Evolutionary conservation across 2,113 vertebrate species (phyloP).

Genomic region (Leuciscus idus): DNA sequence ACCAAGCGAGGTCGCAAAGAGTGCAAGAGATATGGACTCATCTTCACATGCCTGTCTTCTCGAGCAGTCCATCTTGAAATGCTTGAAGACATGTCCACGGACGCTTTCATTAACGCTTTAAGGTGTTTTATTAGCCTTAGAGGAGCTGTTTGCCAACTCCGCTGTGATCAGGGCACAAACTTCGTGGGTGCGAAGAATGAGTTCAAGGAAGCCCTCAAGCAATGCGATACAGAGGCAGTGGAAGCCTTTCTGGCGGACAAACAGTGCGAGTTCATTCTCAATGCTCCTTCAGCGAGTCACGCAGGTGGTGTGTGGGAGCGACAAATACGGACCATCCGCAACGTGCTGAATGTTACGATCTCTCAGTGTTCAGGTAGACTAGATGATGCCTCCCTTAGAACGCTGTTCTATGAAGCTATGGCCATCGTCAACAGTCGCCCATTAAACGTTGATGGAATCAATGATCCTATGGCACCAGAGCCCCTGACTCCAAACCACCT

Average conservation of each 20-base stretch:
- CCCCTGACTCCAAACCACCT: too few species aligned
- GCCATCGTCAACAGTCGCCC: neutral
- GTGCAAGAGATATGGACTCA: too few species aligned
- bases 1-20: too few species aligned
- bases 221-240: neutral
- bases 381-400: conserved; percentile 16
- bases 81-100: too few species aligned
- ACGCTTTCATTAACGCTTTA: too few species aligned
- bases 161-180: neutral
- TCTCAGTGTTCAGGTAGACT: conserved; percentile 12
- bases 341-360: neutral
- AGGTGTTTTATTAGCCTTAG: too few species aligned
- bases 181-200: neutral
- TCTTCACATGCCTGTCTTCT: too few species aligned
- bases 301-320: conserved; percentile 9
- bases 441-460: neutral
- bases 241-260: neutral
- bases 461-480: too few species aligned
- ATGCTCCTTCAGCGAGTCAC: neutral
- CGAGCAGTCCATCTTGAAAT: too few species aligned
- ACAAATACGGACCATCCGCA: conserved; percentile 12
- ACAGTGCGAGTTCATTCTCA: neutral
- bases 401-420: neutral
- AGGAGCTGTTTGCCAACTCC: neutral
- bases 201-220: neutral